Evolutionary conservation across 2,888 invertebrate genomes (phyloP).

Genomic region (Watsonalla binaria): DNA sequence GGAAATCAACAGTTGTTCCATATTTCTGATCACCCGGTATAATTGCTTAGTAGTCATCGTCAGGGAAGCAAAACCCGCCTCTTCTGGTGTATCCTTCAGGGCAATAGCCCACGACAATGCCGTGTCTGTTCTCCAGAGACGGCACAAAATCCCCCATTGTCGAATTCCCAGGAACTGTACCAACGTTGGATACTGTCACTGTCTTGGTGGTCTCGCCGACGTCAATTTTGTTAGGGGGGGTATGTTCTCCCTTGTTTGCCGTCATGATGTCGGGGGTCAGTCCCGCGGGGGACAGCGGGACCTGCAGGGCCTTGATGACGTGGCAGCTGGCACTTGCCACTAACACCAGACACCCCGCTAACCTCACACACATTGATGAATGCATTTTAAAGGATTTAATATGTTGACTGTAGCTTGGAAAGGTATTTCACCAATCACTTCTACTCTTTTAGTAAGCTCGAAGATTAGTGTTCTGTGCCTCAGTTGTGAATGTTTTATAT

Average conservation of each 20-base stretch:
- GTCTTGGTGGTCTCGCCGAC: slow-evolving; percentile 11
- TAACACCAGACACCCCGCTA: slow-evolving; percentile 18
- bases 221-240: slow-evolving; percentile 14
- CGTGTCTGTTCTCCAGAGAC: slow-evolving; percentile 17
- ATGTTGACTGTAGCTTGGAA: background rate
- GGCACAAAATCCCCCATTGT: slow-evolving; percentile 5
- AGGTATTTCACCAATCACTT: no score
- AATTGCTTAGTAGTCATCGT: slow-evolving; percentile 10
- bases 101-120: slow-evolving; percentile 21
- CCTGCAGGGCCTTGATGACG: slow-evolving; percentile 11
- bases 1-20: no score
- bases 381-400: slow-evolving; percentile 13
- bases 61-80: slow-evolving; percentile 31
- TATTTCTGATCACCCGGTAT: no score
- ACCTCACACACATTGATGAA: slow-evolving; percentile 14
- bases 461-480: no score
- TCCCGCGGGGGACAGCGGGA: slow-evolving; percentile 20
- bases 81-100: slow-evolving; percentile 23
- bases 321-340: slow-evolving; percentile 18
- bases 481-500: no score
- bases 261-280: slow-evolving; percentile 21
- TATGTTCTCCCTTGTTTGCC: slow-evolving; percentile 11
- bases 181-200: slow-evolving; percentile 5
- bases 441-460: no score
- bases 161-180: background rate